A percentile compares a stretch with the other conserved stretches of the same genome.
Conservation (phyloP, 2,797 vertebrate genomes). For the Bovichtus diacanthus region DNA sequence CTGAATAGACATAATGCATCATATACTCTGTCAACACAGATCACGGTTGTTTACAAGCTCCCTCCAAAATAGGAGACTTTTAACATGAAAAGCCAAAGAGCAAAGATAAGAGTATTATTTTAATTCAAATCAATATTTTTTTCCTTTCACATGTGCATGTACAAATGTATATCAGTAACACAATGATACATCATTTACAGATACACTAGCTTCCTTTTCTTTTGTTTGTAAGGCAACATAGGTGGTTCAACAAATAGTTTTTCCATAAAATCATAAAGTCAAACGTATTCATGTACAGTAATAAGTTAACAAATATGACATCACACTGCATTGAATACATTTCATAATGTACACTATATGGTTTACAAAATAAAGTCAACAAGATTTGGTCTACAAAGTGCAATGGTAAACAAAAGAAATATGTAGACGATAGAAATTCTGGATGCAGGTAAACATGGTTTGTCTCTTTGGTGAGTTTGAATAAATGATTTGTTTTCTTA, state of each 20-base stretch:
- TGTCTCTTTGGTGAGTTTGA: slow-evolving; percentile 75
- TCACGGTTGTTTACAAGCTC: slow-evolving; percentile 22
- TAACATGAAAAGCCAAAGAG: slow-evolving; percentile 21
- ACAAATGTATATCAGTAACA: slow-evolving; percentile 67
- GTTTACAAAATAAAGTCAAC: slow-evolving; percentile 52
- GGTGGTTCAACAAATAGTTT: slow-evolving; percentile 58
- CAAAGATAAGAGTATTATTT: slow-evolving; percentile 36
- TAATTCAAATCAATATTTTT: slow-evolving; percentile 54
- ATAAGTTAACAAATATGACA: slow-evolving; percentile 48
- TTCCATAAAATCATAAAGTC: slow-evolving; percentile 33
- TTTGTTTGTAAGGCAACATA: slow-evolving; percentile 79
- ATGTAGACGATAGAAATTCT: slow-evolving; percentile 33
- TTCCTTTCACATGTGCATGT: slow-evolving; percentile 54
- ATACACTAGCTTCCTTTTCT: slow-evolving; percentile 55
- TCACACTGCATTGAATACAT: slow-evolving; percentile 50
- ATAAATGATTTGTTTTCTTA: slow-evolving; percentile 20
- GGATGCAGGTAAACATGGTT: slow-evolving; percentile 60
- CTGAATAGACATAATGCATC: not conserved
- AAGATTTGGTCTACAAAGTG: slow-evolving; percentile 46
- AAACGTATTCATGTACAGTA: slow-evolving; percentile 42
- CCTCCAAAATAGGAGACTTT: not conserved
- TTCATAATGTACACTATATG: slow-evolving; percentile 35
- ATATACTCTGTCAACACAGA: slow-evolving; percentile 20
- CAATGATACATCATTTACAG: slow-evolving; percentile 60
- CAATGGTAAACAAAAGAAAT: slow-evolving; percentile 47